Base-by-base conservation (phyloP, 2,797 vertebrate genomes). In the Eospalax fontanierii region DNA sequence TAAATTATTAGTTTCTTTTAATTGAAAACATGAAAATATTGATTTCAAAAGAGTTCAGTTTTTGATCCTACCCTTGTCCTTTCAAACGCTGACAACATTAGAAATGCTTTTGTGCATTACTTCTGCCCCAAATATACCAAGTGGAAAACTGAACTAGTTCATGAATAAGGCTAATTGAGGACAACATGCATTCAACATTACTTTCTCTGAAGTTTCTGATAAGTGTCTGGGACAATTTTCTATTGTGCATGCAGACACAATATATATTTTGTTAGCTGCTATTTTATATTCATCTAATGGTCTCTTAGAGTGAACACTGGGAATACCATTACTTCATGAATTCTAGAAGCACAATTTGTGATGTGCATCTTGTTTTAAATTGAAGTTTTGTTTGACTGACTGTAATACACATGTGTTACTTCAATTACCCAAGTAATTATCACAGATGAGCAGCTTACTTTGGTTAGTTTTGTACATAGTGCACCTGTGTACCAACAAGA, bases 401-500 rank as follows among this genome's bases (percentile, higher is more conserved):
- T 61, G 40, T 80, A 74, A 75, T 74, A 82, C 79, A 79, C 18
- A 21, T 35, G 38, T 79, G 73, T 92, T 90, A 84, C 16, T 96
- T 95, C 90, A 75, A 76, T 91, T 89, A 86, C 35, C 66, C 65
- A n/a, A 89, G 19, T 87, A 84, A 63, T 87, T 38, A 63, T 63
- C 68, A 87, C 79, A 46, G 35, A 66, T 43, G 66, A 95, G 86
- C 19, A 66, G n/a, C 24, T 61, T 28, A 80, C 16, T 90, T 85
- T 68, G 54, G 22, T 87, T 91, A 19, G 40, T 89, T 26, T 30
- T 65, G 1, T 57, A 59, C 66, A 65, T 19, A 15, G 8, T 18
- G 46, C 30, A 43, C 40, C 28, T 76, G 43, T 88, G 12, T 85
- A 65, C 30, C 65, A 94, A 61, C 19, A 38, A 68, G 26, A 59